Evolutionary conservation across 2,113 vertebrate species (phyloP), one percentile per base, ranked within the genome.

Genomic region (Engystomops pustulosus): DNA sequence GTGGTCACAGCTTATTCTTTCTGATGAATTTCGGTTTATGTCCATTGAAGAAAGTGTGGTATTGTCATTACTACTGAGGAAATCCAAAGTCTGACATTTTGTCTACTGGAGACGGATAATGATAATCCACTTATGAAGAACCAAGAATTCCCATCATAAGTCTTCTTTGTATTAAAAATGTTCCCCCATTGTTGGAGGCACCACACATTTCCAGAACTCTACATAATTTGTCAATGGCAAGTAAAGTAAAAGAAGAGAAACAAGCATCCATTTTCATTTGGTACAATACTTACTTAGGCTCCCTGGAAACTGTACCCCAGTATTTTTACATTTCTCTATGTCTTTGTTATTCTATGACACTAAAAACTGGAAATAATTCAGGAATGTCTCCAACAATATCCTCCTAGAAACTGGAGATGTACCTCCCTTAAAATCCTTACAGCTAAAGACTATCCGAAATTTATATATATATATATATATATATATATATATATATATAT

Each of bases 51-150:
- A 0, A 70, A 70, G 68, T 41, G 8, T 41, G 68, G 36, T 70
- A 70, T 70, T 70, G 68, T 44, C 18, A 44, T 70, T 70, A 41
- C 68, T 41, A 44, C 36, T 11, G 20, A 14, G 44, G n/a, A 44
- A 70, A 41, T 23, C 36, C n/a, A 44, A 44, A 23, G n/a, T 44
- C 68, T 41, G 34, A 7, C 68, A n/a, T 70, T 38, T 70, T 10
- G 34, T 23, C 68, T 44, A 12, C 10, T 70, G 68, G 36, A 23
- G 9, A 70, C 23, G 68, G 34, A 41, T 70, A 70, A n/a, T 23
- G 36, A 70, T 70, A 70, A n/a, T 70, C 68, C 68, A 12, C n/a
- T 41, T 70, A 17, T 70, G 18, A 44, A 70, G 34, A 41, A 70
- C 20, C n/a, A 23, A 44, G 18, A 70, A 23, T 70, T 41, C 68